These are phyloP conservation scores for Xenus cinereus DNA, from an alignment of 2,113 vertebrate genomes.

Conservation along the genomic window DNA sequence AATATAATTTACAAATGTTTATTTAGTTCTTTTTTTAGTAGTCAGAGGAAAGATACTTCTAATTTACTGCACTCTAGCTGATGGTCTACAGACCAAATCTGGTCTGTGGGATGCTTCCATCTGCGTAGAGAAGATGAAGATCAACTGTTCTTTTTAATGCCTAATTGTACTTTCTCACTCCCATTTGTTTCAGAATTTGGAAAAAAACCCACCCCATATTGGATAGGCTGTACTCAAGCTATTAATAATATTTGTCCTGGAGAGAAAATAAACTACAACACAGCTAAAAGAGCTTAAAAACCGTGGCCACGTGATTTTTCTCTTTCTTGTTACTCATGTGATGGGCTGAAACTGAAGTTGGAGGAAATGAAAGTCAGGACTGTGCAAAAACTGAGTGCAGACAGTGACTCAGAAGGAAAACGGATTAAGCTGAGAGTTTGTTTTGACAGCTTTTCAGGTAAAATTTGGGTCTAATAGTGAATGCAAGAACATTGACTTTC, in stretches of 20 bases:
- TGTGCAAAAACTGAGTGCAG: not conserved
- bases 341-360: not conserved
- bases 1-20: not conserved
- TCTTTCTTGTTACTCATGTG: not conserved
- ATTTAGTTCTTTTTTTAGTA: not conserved
- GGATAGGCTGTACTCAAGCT: not conserved
- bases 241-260: not conserved
- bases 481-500: not conserved
- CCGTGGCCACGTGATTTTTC: not conserved
- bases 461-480: not conserved
- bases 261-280: not conserved
- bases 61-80: not conserved
- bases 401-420: not conserved
- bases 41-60: not conserved
- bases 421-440: not conserved
- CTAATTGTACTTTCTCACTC: not conserved
- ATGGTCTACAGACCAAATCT: not conserved
- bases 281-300: not conserved
- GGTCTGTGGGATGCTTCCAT: not conserved
- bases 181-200: not conserved
- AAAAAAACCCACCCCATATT: not conserved
- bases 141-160: not conserved
- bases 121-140: not conserved
- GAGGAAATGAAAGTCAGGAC: constrained; percentile 6
- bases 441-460: constrained; percentile 27